Evolutionary conservation across 2,113 vertebrate species (phyloP).

Genomic region (Burhinus bistriatus): DNA sequence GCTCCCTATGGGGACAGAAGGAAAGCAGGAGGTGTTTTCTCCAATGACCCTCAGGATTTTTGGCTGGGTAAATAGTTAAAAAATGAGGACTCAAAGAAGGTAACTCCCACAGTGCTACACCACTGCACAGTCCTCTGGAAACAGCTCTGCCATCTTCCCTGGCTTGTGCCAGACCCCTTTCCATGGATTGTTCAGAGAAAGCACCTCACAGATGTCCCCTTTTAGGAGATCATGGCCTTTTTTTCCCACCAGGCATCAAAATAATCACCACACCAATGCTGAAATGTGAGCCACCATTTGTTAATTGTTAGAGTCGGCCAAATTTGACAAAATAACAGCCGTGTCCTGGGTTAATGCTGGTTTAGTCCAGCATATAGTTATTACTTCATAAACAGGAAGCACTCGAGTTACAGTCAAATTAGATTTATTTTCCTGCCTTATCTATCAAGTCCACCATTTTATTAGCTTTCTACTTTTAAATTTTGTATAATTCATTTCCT

Average conservation of each 20-base stretch:
- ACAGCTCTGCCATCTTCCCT: not conserved
- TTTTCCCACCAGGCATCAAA: slow-evolving; percentile 36
- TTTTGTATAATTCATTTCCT: slow-evolving; percentile 21
- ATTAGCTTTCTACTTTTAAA: slow-evolving; percentile 29
- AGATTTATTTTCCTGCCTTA: slow-evolving; percentile 45
- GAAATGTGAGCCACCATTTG: slow-evolving; percentile 30
- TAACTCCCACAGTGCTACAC: not conserved
- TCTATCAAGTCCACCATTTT: slow-evolving; percentile 16
- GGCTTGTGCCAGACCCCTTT: not conserved
- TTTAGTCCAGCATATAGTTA: not conserved
- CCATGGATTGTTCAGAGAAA: not conserved
- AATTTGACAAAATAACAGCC: slow-evolving; percentile 37
- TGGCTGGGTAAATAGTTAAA: not conserved
- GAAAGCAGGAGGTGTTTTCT: not conserved
- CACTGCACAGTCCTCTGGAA: not conserved
- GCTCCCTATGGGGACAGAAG: not conserved
- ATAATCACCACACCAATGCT: slow-evolving; percentile 16
- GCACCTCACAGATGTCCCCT: not conserved
- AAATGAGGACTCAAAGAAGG: not conserved
- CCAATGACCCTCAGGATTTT: not conserved
- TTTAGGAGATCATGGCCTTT: not conserved
- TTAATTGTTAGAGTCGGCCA: slow-evolving; percentile 34
- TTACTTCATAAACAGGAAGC: slow-evolving; percentile 46
- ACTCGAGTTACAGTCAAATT: slow-evolving; percentile 46
- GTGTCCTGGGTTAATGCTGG: not conserved